A percentile compares a stretch with the other conserved stretches of the same genome.
Conservation (phyloP, 92 coral and sea anemone species). For the Meandrina meandrites region DNA sequence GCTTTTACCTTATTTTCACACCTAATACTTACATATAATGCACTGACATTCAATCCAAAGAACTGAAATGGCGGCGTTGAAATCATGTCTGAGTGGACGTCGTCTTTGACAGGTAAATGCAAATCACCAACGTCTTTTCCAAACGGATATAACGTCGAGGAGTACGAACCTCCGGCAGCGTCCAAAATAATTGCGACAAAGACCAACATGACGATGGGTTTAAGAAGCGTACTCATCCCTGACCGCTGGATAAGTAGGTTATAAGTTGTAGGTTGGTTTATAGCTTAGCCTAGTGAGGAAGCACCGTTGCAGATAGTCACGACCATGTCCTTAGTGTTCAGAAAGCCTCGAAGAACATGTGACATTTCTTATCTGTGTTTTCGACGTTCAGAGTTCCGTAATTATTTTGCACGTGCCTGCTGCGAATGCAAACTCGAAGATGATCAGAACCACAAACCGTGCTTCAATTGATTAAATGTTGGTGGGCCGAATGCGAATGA, state of each 20-base stretch:
- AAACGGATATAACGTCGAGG: conserved; percentile 25
- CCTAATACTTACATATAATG: conserved; percentile 20
- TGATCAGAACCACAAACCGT: conserved; percentile 9
- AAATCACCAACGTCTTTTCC: conserved; percentile 17
- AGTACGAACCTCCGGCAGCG: not conserved
- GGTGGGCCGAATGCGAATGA: not conserved
- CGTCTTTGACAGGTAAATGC: conserved; percentile 7
- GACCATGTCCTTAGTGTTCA: not conserved
- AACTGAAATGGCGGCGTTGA: conserved; percentile 18
- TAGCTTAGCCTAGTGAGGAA: not conserved
- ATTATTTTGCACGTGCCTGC: not conserved
- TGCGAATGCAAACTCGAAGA: not conserved
- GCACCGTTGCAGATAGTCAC: not conserved
- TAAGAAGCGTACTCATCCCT: not conserved
- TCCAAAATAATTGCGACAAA: not conserved
- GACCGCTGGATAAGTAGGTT: not conserved
- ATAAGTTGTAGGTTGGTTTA: not conserved
- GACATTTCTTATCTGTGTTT: not conserved
- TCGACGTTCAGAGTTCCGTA: not conserved
- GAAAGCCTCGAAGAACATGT: not conserved
- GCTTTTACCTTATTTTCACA: not conserved
- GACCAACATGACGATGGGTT: not conserved
- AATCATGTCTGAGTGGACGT: not conserved
- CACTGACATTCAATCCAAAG: conserved; percentile 20
- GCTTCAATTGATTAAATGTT: not conserved